Percentiles rank a stretch among this genome's conserved stretches.
These are phyloP conservation scores for Agrotis puta DNA, from an alignment of 2,888 invertebrate genomes.

Conservation along the genomic window DNA sequence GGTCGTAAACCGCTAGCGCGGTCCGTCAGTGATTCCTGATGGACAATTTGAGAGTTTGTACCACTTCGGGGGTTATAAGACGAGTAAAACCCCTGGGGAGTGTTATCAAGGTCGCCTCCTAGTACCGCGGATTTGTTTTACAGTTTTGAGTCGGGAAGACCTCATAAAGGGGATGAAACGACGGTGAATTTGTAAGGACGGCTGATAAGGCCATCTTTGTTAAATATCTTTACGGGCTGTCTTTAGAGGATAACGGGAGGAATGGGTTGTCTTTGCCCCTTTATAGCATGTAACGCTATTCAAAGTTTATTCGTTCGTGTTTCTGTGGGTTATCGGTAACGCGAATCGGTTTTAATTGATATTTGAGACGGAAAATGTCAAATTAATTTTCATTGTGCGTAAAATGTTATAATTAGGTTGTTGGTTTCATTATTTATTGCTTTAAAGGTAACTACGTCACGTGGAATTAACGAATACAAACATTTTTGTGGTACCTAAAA, in stretches of 20 bases:
- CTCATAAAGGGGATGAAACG: conserved; percentile 69
- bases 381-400: conserved; percentile 48
- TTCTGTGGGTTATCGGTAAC: conserved; percentile 48
- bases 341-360: conserved; percentile 54
- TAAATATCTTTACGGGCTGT: conserved; percentile 67
- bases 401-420: conserved; percentile 45
- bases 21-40: conserved; percentile 88
- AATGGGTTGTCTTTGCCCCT: conserved; percentile 53
- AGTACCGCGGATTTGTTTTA: conserved; percentile 75
- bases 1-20: conserved; percentile 84
- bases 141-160: conserved; percentile 68
- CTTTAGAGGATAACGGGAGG: conserved; percentile 57
- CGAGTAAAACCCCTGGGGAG: conserved; percentile 65
- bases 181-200: conserved; percentile 67
- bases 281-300: conserved; percentile 51
- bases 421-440: conserved; percentile 36
- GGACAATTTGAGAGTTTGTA: conserved; percentile 89
- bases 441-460: conserved; percentile 13
- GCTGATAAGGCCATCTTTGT: conserved; percentile 66
- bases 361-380: conserved; percentile 48
- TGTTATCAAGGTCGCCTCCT: conserved; percentile 69
- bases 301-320: conserved; percentile 51
- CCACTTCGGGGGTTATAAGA: conserved; percentile 71
- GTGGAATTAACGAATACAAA: conserved; percentile 30
- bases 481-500: neutral